Evolutionary conservation across 2,797 vertebrate genomes (phyloP).

Genomic region (Pipistrellus nathusii): DNA sequence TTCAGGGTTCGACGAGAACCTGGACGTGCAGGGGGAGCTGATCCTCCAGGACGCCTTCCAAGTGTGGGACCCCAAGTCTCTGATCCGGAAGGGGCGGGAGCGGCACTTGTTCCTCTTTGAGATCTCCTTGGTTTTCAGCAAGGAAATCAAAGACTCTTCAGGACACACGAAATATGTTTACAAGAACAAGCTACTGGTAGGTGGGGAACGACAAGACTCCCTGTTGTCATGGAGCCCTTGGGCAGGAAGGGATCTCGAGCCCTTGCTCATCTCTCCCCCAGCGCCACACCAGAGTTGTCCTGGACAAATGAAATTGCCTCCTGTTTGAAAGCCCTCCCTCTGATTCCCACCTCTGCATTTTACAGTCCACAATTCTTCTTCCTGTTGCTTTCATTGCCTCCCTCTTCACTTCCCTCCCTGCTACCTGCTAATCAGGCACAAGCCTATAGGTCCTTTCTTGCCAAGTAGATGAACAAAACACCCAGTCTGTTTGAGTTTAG

Average conservation of each 20-base stretch:
- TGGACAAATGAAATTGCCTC: constrained; percentile 44
- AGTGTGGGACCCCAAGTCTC: constrained; percentile 98
- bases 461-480: constrained; percentile 71
- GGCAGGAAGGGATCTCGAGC: constrained; percentile 55
- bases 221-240: constrained; percentile 26
- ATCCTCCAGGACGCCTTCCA: constrained; percentile 99
- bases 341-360: background rate
- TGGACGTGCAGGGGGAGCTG: constrained; percentile 97
- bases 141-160: constrained; percentile 98
- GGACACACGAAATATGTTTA: constrained; percentile 98
- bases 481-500: constrained; percentile 71
- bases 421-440: constrained; percentile 62
- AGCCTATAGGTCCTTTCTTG: constrained; percentile 66
- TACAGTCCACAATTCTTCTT: constrained; percentile 55
- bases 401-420: constrained; percentile 65
- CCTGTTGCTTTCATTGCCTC: constrained; percentile 49
- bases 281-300: constrained; percentile 41
- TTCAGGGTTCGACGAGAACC: constrained; percentile 97
- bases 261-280: constrained; percentile 32
- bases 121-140: constrained; percentile 98
- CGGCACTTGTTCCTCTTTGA: constrained; percentile 99
- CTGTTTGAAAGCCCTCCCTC: constrained; percentile 48
- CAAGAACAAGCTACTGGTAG: constrained; percentile 98
- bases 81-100: constrained; percentile 98
- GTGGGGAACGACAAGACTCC: constrained; percentile 75